phyloP scores from a whole-genome alignment of 2,888 invertebrate genomes.

The Thymelicus sylvestris region DNA sequence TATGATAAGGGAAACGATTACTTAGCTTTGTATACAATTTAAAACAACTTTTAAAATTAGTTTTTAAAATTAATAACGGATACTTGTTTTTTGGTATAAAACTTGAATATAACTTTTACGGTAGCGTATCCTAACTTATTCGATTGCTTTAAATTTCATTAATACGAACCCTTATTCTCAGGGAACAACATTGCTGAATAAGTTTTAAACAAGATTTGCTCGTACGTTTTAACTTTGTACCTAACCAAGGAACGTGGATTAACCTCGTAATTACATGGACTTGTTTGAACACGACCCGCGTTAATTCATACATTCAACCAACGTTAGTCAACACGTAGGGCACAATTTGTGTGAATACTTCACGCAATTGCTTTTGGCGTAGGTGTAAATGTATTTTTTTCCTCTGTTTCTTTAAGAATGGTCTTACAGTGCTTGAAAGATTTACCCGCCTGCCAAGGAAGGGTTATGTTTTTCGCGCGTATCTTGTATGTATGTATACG shows the following conservation, averaged over 20 bases:
- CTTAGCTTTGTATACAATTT: neutral
- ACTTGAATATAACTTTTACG: too few relatives aligned
- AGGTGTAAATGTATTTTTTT: neutral
- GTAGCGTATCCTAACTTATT: too few relatives aligned
- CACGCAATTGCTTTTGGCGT: neutral
- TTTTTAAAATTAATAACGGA: too few relatives aligned
- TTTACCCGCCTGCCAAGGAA: too few relatives aligned
- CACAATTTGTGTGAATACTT: neutral
- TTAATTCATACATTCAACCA: conserved; percentile 6
- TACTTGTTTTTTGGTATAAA: too few relatives aligned
- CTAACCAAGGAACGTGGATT: conserved; percentile 1
- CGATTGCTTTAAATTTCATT: too few relatives aligned
- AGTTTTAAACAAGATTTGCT: conserved; percentile 9
- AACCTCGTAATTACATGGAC: conserved; percentile 1
- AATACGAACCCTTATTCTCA: neutral
- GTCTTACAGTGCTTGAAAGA: too few relatives aligned
- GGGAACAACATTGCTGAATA: neutral
- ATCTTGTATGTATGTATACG: too few relatives aligned
- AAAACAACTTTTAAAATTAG: too few relatives aligned
- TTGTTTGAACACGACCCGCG: neutral
- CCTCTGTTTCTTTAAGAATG: neutral
- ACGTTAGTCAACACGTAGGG: neutral
- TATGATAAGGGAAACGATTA: conserved; percentile 17
- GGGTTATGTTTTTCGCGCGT: too few relatives aligned
- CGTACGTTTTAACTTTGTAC: conserved; percentile 5